Evolutionary conservation across 2,888 invertebrate species (phyloP).

Genomic region (Synanthedon vespiformis): DNA sequence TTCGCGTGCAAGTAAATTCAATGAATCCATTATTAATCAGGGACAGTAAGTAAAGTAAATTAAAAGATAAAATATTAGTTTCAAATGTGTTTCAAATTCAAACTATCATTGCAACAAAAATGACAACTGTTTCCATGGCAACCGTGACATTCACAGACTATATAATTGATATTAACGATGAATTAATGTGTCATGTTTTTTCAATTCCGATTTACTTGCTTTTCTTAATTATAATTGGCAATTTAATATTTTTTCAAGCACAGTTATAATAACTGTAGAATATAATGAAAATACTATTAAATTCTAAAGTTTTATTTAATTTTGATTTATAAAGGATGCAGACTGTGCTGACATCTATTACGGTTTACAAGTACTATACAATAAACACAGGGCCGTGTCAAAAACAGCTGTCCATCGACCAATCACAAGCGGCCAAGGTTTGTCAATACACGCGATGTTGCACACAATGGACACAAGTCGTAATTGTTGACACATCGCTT

Average conservation of each 20-base stretch:
- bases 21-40: slow-evolving; percentile 37
- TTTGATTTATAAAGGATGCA: not conserved
- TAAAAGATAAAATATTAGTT: no score
- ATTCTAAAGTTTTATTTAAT: not conserved
- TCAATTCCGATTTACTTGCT: no score
- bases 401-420: slow-evolving; percentile 61
- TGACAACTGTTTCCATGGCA: not conserved
- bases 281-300: no score
- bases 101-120: no score
- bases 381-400: slow-evolving; percentile 26
- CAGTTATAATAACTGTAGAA: no score
- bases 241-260: no score
- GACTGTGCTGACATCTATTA: slow-evolving; percentile 38
- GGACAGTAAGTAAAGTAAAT: not conserved
- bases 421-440: slow-evolving; percentile 30
- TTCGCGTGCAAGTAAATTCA: slow-evolving; percentile 52
- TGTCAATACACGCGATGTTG: slow-evolving; percentile 42
- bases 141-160: no score
- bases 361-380: slow-evolving; percentile 4
- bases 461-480: slow-evolving; percentile 32
- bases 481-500: slow-evolving; percentile 52
- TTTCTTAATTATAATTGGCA: no score
- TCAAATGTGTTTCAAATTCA: no score
- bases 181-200: no score
- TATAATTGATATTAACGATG: no score